Conservation (phyloP, 2,113 vertebrate genomes). For the Clarias gariepinus region DNA sequence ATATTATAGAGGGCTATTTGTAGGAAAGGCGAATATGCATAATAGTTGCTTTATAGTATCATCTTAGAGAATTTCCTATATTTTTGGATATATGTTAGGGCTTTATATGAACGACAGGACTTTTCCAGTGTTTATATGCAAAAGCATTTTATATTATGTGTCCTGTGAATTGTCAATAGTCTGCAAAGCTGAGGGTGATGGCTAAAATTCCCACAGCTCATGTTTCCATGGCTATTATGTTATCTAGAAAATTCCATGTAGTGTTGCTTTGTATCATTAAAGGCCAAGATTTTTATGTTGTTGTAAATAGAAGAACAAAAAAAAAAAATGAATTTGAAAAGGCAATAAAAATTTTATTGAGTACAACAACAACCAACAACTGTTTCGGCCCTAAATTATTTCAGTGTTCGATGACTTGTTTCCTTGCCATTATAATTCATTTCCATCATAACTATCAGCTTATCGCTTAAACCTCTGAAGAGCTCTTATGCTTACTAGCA, state of each 20-base stretch:
- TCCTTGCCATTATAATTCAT: slow-evolving; percentile 78
- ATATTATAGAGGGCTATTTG: slow-evolving; percentile 90
- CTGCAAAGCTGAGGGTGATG: slow-evolving; percentile 75
- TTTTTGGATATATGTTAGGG: slow-evolving; percentile 93
- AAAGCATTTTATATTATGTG: slow-evolving; percentile 87
- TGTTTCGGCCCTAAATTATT: slow-evolving; percentile 87
- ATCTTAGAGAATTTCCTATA: slow-evolving; percentile 86
- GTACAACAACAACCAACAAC: slow-evolving; percentile 53
- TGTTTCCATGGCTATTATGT: slow-evolving; percentile 78
- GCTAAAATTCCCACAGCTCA: slow-evolving; percentile 76
- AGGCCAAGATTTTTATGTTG: slow-evolving; percentile 86
- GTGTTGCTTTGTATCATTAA: slow-evolving; percentile 85
- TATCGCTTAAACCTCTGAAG: slow-evolving; percentile 79
- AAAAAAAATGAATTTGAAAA: slow-evolving; percentile 77
- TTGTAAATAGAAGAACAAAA: slow-evolving; percentile 85
- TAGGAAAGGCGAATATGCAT: slow-evolving; percentile 89
- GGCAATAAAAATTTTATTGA: slow-evolving; percentile 82
- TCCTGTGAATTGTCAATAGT: slow-evolving; percentile 88
- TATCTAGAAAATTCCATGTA: slow-evolving; percentile 76
- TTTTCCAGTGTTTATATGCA: slow-evolving; percentile 95
- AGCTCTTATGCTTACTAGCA: slow-evolving; percentile 86
- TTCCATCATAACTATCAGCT: slow-evolving; percentile 83
- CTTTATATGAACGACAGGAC: slow-evolving; percentile 90
- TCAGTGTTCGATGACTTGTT: slow-evolving; percentile 67
- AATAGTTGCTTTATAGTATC: slow-evolving; percentile 79